phyloP scores from a whole-genome alignment of 1,140 invertebrate genomes.

The Acromyrmex charruanus region DNA sequence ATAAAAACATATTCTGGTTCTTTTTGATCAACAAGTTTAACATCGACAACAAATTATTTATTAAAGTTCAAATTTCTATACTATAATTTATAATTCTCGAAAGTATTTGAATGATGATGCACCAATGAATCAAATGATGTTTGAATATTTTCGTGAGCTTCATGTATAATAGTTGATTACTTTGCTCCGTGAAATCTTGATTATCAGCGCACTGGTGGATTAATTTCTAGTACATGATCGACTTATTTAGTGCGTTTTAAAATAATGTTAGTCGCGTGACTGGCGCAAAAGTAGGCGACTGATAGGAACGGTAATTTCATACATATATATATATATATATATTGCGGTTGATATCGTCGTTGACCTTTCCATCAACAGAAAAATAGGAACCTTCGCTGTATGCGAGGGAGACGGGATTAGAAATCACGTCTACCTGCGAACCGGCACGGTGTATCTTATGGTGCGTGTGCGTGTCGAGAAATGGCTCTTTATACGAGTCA shows the following conservation, averaged over 20 bases:
- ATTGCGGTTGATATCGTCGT: constrained; percentile 47
- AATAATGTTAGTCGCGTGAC: constrained; percentile 59
- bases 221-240: constrained; percentile 42
- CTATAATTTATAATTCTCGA: background rate
- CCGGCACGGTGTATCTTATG: constrained; percentile 43
- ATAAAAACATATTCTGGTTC: background rate
- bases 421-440: constrained; percentile 50
- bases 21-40: background rate
- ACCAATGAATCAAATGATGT: background rate
- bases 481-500: constrained; percentile 8
- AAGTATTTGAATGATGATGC: background rate
- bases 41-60: background rate
- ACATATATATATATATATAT: constrained; percentile 5
- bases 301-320: constrained; percentile 60
- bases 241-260: constrained; percentile 40
- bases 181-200: background rate
- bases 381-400: constrained; percentile 58
- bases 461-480: constrained; percentile 40
- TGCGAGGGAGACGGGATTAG: background rate
- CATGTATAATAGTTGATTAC: background rate
- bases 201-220: constrained; percentile 17
- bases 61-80: background rate
- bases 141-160: background rate
- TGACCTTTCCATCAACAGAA: constrained; percentile 47
- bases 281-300: constrained; percentile 43